Conservation (phyloP, 1,140 invertebrate species). For the Lucilia sericata region DNA sequence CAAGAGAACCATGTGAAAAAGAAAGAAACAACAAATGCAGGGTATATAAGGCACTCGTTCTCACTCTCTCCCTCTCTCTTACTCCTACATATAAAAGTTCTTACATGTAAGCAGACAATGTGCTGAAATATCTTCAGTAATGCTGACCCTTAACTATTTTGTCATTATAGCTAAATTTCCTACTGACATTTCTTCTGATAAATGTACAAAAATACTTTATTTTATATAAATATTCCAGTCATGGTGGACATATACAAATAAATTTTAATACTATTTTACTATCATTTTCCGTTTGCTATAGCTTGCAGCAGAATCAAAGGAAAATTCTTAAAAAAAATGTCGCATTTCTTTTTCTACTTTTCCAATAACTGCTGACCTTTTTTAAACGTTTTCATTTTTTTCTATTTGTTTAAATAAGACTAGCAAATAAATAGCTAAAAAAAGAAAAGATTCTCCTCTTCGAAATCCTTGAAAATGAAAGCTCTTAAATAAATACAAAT, state of each 20-base stretch:
- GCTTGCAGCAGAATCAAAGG: background rate
- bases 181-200: too few species aligned
- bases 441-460: background rate
- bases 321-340: background rate
- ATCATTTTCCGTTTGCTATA: background rate
- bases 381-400: background rate
- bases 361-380: background rate
- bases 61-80: too few species aligned
- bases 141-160: too few species aligned
- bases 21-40: too few species aligned
- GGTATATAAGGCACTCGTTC: too few species aligned
- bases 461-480: slow-evolving; percentile 3
- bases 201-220: background rate
- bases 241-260: background rate
- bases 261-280: slow-evolving; percentile 6
- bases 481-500: slow-evolving; percentile 29
- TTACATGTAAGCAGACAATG: too few species aligned
- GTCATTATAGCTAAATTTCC: too few species aligned
- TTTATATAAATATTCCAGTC: background rate
- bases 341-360: background rate
- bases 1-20: too few species aligned
- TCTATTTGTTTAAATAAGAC: background rate
- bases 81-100: too few species aligned
- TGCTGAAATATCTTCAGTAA: too few species aligned
- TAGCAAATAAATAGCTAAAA: background rate